Evolutionary conservation across 2,888 invertebrate genomes (phyloP), one percentile per base, ranked within the genome.

Genomic region (Dichetophora obliterata): DNA sequence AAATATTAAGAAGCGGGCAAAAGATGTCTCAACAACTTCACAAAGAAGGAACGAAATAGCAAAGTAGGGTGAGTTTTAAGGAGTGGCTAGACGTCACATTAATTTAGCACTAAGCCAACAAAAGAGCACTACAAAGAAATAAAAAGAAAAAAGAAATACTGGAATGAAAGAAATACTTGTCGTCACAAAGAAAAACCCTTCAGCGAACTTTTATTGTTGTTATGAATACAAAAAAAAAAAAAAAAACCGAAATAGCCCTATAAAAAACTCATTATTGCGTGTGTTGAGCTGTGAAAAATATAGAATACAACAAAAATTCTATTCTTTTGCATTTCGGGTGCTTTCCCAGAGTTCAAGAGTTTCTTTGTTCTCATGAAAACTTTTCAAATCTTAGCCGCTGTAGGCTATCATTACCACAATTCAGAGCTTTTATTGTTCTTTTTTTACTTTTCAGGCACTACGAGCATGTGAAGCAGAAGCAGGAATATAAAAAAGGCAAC

Each of bases 391-490:
- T 43, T 43, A 2, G 11, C 11, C 14, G 24, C 59, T 59, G 14
- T 59, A 22, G 59, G 59, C 22, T 59, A 59, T 59, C 59, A 27
- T 59, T 59, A 24, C 59, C 59, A 59, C 59, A 22, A 59, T 59
- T 59, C 27, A 11, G 27, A 16, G 11, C 11, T 43, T 43, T 43
- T 43, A 43, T 43, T 43, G 43, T 43, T 43, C 11, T 43, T 43
- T 43, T 43, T 4, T 11, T 4, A 43, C 2, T 43, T 43, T 43
- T 43, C 14, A 14, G 43, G 14, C 11, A 43, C 11, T 2, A 43
- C n/a, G n/a, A n/a, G n/a, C n/a, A n/a, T 43, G 37, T 37, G 37
- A 5, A 43, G 43, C 11, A 43, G 14, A 14, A 43, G 43, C 43
- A 43, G 11, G 43, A 43, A 11, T 11, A 43, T 14, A 3, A 43